A percentile compares a stretch with the other conserved stretches of the same genome.
Conservation (phyloP, 2,113 vertebrate species). For the Piaya cayana region DNA sequence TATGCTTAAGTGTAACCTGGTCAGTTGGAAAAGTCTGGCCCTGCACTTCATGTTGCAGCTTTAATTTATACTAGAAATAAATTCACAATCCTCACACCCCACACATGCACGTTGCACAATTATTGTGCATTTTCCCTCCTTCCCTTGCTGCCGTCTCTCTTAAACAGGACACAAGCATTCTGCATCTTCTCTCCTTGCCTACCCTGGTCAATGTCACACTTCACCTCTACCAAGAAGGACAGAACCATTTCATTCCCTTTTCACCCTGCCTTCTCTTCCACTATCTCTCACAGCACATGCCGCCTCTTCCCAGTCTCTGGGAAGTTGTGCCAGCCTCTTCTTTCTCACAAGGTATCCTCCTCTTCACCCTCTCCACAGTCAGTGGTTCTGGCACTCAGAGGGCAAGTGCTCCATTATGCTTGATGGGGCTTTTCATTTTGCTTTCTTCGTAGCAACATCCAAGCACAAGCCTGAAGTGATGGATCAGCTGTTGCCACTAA, state of each 20-base stretch:
- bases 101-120: neutral
- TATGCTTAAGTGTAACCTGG: neutral
- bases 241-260: neutral
- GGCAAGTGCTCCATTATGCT: neutral
- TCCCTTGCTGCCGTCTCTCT: neutral
- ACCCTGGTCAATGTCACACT: neutral
- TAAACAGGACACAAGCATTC: neutral
- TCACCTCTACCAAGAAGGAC: neutral
- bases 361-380: accelerated
- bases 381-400: neutral
- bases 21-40: neutral
- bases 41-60: neutral
- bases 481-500: neutral
- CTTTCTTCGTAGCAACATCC: neutral
- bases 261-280: neutral
- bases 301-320: neutral
- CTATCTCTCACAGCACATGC: neutral
- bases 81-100: neutral
- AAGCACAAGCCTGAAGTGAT: neutral
- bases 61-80: neutral
- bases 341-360: accelerated
- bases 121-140: neutral
- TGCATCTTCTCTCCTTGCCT: neutral
- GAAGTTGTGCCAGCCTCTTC: neutral
- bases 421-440: neutral